Conservation (phyloP, 2,113 vertebrate genomes). For the Callospermophilus lateralis region DNA sequence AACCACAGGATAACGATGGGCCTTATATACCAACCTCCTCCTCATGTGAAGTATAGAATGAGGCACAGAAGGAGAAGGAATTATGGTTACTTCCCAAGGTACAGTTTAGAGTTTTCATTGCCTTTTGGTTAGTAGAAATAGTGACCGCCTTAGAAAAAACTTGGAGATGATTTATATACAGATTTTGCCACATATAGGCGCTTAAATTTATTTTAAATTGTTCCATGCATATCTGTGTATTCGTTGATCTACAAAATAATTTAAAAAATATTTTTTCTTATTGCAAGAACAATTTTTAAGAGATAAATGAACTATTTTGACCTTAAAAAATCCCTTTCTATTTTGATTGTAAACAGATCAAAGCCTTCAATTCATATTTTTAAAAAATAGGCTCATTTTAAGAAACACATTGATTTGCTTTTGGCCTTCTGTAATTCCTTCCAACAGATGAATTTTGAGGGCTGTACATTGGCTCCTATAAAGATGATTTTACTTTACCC, state of each 20-base stretch:
- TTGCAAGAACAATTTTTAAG: not conserved
- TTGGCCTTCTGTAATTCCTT: not conserved
- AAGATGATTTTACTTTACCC: not conserved
- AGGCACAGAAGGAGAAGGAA: conserved; percentile 78
- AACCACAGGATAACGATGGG: conserved; percentile 83
- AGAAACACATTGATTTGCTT: conserved; percentile 13
- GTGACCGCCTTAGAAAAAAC: not conserved
- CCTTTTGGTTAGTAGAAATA: conserved; percentile 23
- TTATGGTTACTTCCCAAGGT: conserved; percentile 64
- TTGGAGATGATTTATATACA: not conserved
- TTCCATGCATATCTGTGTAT: not conserved
- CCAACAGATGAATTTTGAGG: not conserved
- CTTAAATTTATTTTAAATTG: conserved; percentile 22
- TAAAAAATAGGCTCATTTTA: not conserved
- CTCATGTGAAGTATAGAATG: conserved; percentile 80
- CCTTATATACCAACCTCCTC: conserved; percentile 83
- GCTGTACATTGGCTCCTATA: not conserved
- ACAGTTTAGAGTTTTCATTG: conserved; percentile 68
- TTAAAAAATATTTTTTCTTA: not conserved
- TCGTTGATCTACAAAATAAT: not conserved
- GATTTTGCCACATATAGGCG: conserved; percentile 5
- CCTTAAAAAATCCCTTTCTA: not conserved
- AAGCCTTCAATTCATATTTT: not conserved
- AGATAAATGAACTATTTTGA: conserved; percentile 32
- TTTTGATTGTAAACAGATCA: conserved; percentile 35